These are phyloP conservation scores for Saccostrea echinata DNA, from an alignment of 1,140 invertebrate species.

Conservation along the genomic window DNA sequence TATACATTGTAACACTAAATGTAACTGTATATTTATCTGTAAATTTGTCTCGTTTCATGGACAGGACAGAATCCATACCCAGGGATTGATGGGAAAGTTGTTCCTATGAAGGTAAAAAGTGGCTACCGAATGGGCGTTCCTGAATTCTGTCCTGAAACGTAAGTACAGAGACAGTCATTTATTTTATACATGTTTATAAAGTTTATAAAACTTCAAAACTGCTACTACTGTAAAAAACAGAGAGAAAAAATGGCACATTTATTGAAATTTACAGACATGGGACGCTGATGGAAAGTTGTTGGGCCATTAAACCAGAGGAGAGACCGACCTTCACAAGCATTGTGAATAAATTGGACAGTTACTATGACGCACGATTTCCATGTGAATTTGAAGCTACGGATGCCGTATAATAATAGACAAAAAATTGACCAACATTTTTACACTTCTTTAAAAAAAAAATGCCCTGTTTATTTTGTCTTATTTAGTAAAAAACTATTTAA, in stretches of 20 bases:
- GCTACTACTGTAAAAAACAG: too few species aligned
- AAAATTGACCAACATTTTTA: too few species aligned
- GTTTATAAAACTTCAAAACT: too few species aligned
- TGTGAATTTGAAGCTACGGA: neutral
- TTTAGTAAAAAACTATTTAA: too few species aligned
- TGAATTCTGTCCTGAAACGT: slow-evolving; percentile 62
- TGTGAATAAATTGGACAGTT: neutral
- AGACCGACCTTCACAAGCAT: slow-evolving; percentile 48
- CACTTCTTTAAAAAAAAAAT: too few species aligned
- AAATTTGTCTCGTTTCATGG: too few species aligned
- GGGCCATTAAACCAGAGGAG: slow-evolving; percentile 42
- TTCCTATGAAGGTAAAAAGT: slow-evolving; percentile 82
- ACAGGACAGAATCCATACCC: slow-evolving; percentile 87
- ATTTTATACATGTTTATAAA: too few species aligned
- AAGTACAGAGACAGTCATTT: slow-evolving; percentile 40
- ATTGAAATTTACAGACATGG: slow-evolving; percentile 43
- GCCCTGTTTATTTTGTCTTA: too few species aligned
- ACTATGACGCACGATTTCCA: neutral
- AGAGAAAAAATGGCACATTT: neutral
- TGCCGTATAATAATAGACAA: neutral
- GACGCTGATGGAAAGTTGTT: slow-evolving; percentile 52
- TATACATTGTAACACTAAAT: too few species aligned
- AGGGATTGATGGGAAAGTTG: slow-evolving; percentile 87
- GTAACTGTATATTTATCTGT: too few species aligned
- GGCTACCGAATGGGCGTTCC: slow-evolving; percentile 65